Base-by-base conservation (phyloP, 2,113 vertebrate genomes). In the Coryphaenoides rupestris region DNA sequence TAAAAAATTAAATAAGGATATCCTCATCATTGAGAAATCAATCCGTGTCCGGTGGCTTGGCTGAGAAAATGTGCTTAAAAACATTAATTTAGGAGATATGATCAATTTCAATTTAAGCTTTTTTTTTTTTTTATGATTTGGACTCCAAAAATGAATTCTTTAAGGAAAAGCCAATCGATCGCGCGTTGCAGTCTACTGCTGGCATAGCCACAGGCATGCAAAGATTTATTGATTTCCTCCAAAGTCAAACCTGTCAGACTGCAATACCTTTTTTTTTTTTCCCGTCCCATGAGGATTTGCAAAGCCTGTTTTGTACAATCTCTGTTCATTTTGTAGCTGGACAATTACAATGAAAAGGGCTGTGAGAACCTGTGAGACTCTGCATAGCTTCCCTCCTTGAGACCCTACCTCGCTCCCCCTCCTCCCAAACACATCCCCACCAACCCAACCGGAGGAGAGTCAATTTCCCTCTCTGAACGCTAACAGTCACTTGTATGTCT, bases 31-130 rank as follows among this genome's bases (percentile, higher is more conserved):
- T 15, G 7, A 21, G 23, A 47, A 64, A 24, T 2, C 14, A 28
- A 46, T 66, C 7, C 19, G 28, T 21, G 65, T 68, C 64, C n/a
- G 19, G 45, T 16, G 52, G 65, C 59, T 49, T 22, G 7, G 65
- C 13, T 40, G 21, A 61, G 17, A 13, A 49, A 60, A 46, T 24
- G 40, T 19, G 56, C 33, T 21, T 52, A 49, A 68, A 63, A 24
- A n/a, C 19, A 4, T 52, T 63, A 24, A 69, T 23, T 23, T 58
- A 64, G 40, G 58, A 22, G 17, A 50, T 19, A 58, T 62, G 47
- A 81, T 81, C 63, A 75, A 66, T 79, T n/a, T 76, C 57, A 67
- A 78, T 64, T 74, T 49, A 58, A 49, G 45, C 21, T 68, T 73
- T 66, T 63, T 71, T 68, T 61, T 19, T 50, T 4, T 23, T 21